phyloP scores from a whole-genome alignment of 2,888 invertebrate species.

The Pammene aurita region DNA sequence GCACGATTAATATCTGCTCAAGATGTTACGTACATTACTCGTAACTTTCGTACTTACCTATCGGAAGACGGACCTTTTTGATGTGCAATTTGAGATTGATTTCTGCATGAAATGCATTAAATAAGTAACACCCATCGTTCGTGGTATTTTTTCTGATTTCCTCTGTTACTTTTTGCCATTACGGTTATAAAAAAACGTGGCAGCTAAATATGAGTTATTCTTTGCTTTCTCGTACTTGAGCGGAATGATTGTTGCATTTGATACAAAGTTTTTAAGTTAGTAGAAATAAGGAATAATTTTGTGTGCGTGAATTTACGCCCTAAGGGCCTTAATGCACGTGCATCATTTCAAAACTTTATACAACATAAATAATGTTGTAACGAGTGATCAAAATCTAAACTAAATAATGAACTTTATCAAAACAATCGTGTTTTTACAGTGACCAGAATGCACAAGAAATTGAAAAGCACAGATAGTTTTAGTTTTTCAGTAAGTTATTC shows the following conservation, averaged over 20 bases:
- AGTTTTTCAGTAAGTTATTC: no score
- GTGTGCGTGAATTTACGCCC: neutral
- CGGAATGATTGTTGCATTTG: conserved; percentile 32
- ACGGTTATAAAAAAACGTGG: conserved; percentile 54
- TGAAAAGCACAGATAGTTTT: no score
- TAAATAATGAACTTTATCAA: no score
- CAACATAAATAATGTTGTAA: no score
- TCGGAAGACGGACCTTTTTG: conserved; percentile 69
- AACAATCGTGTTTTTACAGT: no score
- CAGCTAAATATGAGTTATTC: conserved; percentile 5
- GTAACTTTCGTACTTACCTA: conserved; percentile 49
- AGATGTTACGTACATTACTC: conserved; percentile 6
- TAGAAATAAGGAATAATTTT: conserved; percentile 8
- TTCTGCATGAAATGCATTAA: conserved; percentile 76
- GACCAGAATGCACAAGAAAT: no score
- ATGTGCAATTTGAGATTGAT: conserved; percentile 80
- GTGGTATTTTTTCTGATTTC: conserved; percentile 68
- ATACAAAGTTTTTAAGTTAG: conserved; percentile 8
- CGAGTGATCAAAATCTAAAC: no score
- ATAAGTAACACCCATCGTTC: conserved; percentile 69
- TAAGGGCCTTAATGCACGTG: no score
- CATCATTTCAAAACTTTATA: no score
- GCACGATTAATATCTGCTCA: conserved; percentile 19
- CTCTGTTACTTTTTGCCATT: conserved; percentile 57
- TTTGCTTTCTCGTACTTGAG: conserved; percentile 22